Percentiles rank a stretch among this genome's conserved stretches.
phyloP scores from a whole-genome alignment of 1,140 invertebrate species.

The Amphibalanus amphitrite region DNA sequence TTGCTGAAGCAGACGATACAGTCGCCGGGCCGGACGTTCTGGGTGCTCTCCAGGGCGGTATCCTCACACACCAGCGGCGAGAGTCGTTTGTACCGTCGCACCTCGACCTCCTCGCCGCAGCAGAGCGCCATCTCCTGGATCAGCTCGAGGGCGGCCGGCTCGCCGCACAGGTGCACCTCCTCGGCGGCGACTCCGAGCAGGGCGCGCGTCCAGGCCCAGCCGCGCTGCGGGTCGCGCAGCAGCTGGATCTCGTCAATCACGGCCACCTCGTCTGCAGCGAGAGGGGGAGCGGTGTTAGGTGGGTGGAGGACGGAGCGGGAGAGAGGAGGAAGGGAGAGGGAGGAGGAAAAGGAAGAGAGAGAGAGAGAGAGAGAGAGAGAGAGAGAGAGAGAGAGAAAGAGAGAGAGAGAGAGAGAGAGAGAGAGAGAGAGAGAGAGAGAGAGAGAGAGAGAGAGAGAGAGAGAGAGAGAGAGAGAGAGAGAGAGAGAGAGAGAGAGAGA shows the following conservation, averaged over 20 bases:
- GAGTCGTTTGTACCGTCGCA: constrained; percentile 70
- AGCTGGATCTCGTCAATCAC: constrained; percentile 99
- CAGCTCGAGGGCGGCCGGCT: constrained; percentile 71
- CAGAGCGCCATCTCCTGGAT: constrained; percentile 61
- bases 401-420: no score
- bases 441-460: no score
- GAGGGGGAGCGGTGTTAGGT: no score
- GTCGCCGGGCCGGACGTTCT: constrained; percentile 74
- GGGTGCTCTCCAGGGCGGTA: constrained; percentile 49
- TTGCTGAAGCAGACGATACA: constrained; percentile 99
- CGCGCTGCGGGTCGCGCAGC: constrained; percentile 67
- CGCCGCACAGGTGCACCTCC: constrained; percentile 95
- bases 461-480: no score
- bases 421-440: no score
- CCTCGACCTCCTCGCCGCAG: constrained; percentile 81
- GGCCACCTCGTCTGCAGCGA: constrained; percentile 92
- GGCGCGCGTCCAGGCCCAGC: constrained; percentile 99
- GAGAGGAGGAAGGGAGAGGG: no score
- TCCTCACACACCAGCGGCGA: constrained; percentile 67
- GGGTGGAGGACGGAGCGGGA: no score
- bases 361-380: no score
- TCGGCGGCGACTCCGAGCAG: constrained; percentile 64
- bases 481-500: no score
- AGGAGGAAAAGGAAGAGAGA: no score
- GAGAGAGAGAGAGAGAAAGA: no score